Evolutionary conservation across 2,888 invertebrate species (phyloP), one percentile per base, ranked within the genome.

Genomic region (Lordiphosa fenestrarum): DNA sequence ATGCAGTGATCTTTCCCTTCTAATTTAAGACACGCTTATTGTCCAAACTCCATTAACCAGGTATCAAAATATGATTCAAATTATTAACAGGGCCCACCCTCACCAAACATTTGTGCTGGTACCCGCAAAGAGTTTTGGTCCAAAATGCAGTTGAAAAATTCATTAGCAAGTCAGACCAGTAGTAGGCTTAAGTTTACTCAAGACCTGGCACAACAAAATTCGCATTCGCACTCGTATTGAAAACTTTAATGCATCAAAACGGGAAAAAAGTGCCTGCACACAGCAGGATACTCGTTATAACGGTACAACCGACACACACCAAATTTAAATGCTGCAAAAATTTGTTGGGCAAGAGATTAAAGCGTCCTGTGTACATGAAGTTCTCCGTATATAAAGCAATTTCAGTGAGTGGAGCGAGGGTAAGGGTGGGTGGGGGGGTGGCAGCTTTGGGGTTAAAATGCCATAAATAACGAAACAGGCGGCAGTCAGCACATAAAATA

Each of bases 261-360:
- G 10, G 37, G 19, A 36, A 12, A 35, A 38, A 13, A 21, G 19
- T 38, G 38, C 36, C 36, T 33, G 39, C 9, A 10, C 42, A 38
- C 15, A 21, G 25, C 12, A 53, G n/a, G 21, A 39, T 48, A 38
- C 37, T 64, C 60, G 63, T 3, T 30, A 76, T 69, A 64, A 64
- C 51, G 50, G 57, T 15, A 30, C 9, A 10, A 30, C 30, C n/a
- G n/a, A 50, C 25, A 46, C 12, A 48, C 30, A 9, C 6, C 50
- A 55, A 61, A 75, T 72, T 80, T 76, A 80, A 80, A 83, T 80
- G 68, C 61, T 75, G 50, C 63, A 80, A 83, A 83, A 80, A 58
- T 39, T 73, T 85, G 56, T 46, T 65, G 55, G 61, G 67, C 60
- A 54, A 67, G 61, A 85, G 77, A 81, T 85, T 84, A 81, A 81